phyloP scores from a whole-genome alignment of 2,888 invertebrate genomes.

The Lasius fuliginosus region DNA sequence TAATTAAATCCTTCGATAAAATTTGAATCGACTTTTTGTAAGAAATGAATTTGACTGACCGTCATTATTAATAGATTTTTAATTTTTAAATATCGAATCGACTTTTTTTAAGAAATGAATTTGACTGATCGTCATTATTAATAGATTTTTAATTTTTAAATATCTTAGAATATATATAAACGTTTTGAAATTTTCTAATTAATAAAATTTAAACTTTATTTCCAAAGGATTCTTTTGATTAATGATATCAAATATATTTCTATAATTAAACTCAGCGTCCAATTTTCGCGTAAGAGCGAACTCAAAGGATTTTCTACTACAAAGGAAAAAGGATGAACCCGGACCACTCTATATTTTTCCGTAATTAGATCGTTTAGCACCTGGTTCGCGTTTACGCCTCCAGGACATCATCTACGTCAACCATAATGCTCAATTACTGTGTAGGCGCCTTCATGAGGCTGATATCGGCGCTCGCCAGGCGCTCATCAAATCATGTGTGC shows the following conservation, averaged over 20 bases:
- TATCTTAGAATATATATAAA: not conserved
- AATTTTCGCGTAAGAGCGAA: not conserved
- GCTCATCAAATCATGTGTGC: slow-evolving; percentile 52
- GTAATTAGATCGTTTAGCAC: slow-evolving; percentile 73
- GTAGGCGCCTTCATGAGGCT: slow-evolving; percentile 64
- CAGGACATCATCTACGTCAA: slow-evolving; percentile 55
- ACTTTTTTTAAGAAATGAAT: not conserved
- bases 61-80: not conserved
- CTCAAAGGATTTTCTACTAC: not conserved
- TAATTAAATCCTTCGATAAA: not conserved
- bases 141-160: not conserved
- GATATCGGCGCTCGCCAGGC: slow-evolving; percentile 60
- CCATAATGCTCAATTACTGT: slow-evolving; percentile 73
- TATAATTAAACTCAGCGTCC: not conserved
- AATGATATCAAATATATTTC: not conserved
- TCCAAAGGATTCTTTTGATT: not conserved
- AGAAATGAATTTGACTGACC: too few species aligned
- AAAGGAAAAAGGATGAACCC: not conserved
- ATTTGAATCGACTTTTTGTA: too few species aligned
- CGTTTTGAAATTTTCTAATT: not conserved
- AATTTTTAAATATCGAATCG: not conserved
- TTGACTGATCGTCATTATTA: not conserved
- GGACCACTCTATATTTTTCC: slow-evolving; percentile 65
- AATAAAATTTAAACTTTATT: not conserved
- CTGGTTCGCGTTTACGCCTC: slow-evolving; percentile 57